Percentiles rank a stretch among this genome's conserved stretches.
Conservation (phyloP, 1,140 invertebrate genomes). For the Glomeris maerens region DNA sequence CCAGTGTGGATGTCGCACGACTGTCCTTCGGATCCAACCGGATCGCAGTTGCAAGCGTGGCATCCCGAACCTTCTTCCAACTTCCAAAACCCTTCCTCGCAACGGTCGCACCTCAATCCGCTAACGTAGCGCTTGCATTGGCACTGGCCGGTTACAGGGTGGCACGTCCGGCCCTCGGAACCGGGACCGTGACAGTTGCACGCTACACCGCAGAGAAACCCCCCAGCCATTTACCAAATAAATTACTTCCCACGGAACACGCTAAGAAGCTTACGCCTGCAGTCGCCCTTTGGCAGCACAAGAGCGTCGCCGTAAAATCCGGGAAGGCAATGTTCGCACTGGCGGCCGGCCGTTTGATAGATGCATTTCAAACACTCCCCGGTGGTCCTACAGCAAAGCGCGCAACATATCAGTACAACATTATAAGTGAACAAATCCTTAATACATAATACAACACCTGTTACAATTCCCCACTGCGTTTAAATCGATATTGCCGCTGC, state of each 20-base stretch:
- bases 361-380: conserved; percentile 96
- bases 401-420: background rate
- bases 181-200: conserved; percentile 71
- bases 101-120: conserved; percentile 76
- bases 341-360: conserved; percentile 76
- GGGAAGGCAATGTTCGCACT: conserved; percentile 72
- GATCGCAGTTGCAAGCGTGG: conserved; percentile 67
- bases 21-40: conserved; percentile 63
- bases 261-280: conserved; percentile 41
- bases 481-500: conserved; percentile 87
- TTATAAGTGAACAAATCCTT: background rate
- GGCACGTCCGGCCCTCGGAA: conserved; percentile 60
- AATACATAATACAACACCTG: conserved; percentile 19
- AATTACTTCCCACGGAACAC: background rate
- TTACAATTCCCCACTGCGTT: conserved; percentile 91
- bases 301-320: conserved; percentile 79
- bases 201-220: conserved; percentile 27
- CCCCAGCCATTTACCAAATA: background rate
- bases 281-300: conserved; percentile 74
- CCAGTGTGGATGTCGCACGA: conserved; percentile 67
- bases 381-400: conserved; percentile 44
- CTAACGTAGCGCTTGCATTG: conserved; percentile 73
- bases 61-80: conserved; percentile 67
- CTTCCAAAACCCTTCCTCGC: conserved; percentile 69
- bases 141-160: conserved; percentile 68